These are phyloP conservation scores for Arion vulgaris DNA, from an alignment of 1,140 invertebrate species.

Conservation along the genomic window DNA sequence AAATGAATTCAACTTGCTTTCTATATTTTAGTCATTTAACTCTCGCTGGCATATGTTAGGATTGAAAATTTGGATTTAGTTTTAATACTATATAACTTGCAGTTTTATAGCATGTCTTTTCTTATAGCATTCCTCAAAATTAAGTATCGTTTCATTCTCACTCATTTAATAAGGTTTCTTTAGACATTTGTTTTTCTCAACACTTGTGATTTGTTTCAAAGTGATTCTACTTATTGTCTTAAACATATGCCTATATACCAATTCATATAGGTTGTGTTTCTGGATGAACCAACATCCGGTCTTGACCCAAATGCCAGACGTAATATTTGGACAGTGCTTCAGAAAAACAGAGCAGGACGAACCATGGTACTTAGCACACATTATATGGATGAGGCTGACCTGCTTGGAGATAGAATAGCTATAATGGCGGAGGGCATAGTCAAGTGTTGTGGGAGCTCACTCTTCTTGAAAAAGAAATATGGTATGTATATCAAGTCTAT, in stretches of 20 bases:
- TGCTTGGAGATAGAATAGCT: slow-evolving; percentile 92
- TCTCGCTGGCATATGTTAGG: no score
- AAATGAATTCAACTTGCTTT: no score
- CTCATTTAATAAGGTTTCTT: no score
- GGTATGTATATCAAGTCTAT: slow-evolving; percentile 74
- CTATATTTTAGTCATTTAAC: no score
- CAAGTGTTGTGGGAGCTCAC: slow-evolving; percentile 86
- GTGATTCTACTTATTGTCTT: no score
- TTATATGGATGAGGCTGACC: slow-evolving; percentile 98
- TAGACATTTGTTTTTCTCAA: no score
- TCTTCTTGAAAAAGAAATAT: slow-evolving; percentile 89
- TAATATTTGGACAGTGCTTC: slow-evolving; percentile 85
- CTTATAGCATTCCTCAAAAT: no score
- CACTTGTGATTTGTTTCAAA: no score
- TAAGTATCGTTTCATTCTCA: no score
- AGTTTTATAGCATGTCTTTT: no score
- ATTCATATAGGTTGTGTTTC: slow-evolving; percentile 60
- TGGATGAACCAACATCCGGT: slow-evolving; percentile 89
- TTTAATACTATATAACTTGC: no score
- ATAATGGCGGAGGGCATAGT: slow-evolving; percentile 89
- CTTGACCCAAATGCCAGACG: slow-evolving; percentile 95
- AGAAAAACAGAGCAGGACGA: slow-evolving; percentile 75
- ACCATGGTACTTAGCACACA: slow-evolving; percentile 96
- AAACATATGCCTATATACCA: neutral
- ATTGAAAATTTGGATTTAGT: no score